Percentiles rank a stretch among this genome's conserved stretches.
phyloP scores from a whole-genome alignment of 2,888 invertebrate species.

The Ceriagrion tenellum region DNA sequence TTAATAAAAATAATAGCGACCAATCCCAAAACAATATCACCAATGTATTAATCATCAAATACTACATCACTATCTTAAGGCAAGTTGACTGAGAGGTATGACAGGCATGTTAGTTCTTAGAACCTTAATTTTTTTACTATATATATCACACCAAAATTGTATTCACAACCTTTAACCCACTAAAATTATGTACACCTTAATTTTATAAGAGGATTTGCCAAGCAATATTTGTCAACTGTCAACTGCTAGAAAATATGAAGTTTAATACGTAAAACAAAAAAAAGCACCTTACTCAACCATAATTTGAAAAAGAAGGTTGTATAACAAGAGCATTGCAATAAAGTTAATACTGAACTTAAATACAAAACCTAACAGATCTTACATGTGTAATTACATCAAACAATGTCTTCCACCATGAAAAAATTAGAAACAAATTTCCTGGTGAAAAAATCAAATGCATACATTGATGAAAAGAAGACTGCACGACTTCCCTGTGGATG shows the following conservation, averaged over 20 bases:
- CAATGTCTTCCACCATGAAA: neutral
- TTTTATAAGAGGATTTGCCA: neutral
- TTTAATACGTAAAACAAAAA: neutral
- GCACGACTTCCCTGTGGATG: neutral
- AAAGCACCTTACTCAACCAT: neutral
- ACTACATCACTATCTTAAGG: conserved; percentile 41
- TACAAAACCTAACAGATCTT: neutral
- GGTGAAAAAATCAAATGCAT: neutral
- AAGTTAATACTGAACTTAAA: neutral
- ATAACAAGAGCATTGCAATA: neutral
- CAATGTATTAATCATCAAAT: neutral
- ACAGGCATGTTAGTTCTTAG: conserved; percentile 56
- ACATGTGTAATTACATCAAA: neutral
- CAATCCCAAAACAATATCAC: neutral
- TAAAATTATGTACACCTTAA: conserved; percentile 43
- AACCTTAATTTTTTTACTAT: conserved; percentile 37
- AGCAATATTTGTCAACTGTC: neutral
- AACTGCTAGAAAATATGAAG: conserved; percentile 9
- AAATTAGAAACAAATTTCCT: neutral
- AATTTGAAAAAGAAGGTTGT: neutral
- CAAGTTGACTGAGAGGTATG: conserved; percentile 63
- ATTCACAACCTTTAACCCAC: conserved; percentile 49
- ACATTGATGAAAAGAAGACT: neutral
- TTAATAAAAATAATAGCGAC: neutral
- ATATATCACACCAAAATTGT: conserved; percentile 59